Evolutionary conservation across 1,140 invertebrate species (phyloP).

Genomic region (Ips typographus): DNA sequence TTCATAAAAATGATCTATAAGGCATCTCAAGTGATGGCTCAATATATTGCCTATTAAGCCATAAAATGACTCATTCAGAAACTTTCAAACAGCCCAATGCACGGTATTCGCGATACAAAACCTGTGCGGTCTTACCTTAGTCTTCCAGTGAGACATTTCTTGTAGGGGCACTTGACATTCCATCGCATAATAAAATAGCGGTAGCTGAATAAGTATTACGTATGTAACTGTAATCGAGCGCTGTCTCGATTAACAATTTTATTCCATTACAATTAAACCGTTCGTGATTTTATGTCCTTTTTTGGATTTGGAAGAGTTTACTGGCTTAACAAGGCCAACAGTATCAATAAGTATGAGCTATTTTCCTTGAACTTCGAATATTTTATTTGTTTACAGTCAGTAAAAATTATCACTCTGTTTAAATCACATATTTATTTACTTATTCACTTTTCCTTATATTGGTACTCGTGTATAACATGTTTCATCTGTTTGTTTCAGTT

Average conservation of each 20-base stretch:
- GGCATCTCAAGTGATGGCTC: too few relatives aligned
- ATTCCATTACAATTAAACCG: conserved; percentile 14
- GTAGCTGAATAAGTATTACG: conserved; percentile 38
- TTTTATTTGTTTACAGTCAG: too few relatives aligned
- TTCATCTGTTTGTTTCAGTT: too few relatives aligned
- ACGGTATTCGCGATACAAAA: neutral
- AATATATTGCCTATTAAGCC: neutral
- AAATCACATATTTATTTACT: too few relatives aligned
- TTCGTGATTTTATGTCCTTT: neutral
- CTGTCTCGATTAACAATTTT: conserved; percentile 38
- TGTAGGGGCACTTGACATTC: conserved; percentile 32
- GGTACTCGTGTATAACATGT: too few relatives aligned
- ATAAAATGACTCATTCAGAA: conserved; percentile 14
- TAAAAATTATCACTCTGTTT: too few relatives aligned
- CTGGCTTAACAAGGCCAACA: too few relatives aligned
- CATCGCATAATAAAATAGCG: conserved; percentile 39
- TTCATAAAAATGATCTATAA: too few relatives aligned
- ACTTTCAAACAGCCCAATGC: neutral
- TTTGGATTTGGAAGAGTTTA: too few relatives aligned
- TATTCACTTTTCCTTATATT: too few relatives aligned
- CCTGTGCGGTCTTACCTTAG: neutral
- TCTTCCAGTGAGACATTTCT: conserved; percentile 16
- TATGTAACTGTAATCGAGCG: conserved; percentile 25
- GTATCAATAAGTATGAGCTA: too few relatives aligned
- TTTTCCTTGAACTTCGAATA: too few relatives aligned